These are phyloP conservation scores for Boloria selene DNA, from an alignment of 2,888 invertebrate genomes.

Conservation along the genomic window DNA sequence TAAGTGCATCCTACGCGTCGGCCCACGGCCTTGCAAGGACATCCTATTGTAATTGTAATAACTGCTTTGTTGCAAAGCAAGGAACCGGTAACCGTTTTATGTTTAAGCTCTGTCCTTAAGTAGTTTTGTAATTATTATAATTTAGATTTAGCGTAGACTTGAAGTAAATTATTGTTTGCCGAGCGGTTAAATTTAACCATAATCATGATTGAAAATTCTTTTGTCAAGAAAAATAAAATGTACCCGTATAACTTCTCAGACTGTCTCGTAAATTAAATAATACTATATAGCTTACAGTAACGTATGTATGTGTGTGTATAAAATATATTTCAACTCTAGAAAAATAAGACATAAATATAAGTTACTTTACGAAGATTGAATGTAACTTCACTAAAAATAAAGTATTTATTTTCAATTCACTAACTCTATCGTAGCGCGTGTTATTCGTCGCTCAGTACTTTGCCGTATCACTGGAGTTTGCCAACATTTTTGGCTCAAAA, in stretches of 20 bases:
- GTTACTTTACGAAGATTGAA: too few species aligned
- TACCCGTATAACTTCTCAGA: too few species aligned
- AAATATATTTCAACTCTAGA: too few species aligned
- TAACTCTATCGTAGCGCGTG: background rate
- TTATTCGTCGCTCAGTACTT: constrained; percentile 7
- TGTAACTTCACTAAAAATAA: too few species aligned
- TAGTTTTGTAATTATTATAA: background rate
- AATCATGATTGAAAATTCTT: too few species aligned
- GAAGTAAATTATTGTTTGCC: too few species aligned
- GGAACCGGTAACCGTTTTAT: constrained; percentile 11
- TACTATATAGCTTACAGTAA: too few species aligned
- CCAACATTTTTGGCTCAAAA: constrained; percentile 13
- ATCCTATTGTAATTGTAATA: constrained; percentile 25
- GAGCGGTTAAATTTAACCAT: too few species aligned
- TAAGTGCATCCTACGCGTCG: constrained; percentile 39
- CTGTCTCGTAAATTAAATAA: too few species aligned
- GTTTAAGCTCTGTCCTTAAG: background rate
- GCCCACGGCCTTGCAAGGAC: constrained; percentile 53
- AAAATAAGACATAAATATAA: too few species aligned
- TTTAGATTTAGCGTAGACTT: background rate
- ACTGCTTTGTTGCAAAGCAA: constrained; percentile 11
- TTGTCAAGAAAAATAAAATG: too few species aligned
- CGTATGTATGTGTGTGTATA: too few species aligned
- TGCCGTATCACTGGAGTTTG: constrained; percentile 11
- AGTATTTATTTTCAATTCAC: background rate